Percentiles rank a stretch among this genome's conserved stretches.
Evolutionary conservation across 2,888 invertebrate genomes (phyloP).

Genomic region (Opisthograptis luteolata): DNA sequence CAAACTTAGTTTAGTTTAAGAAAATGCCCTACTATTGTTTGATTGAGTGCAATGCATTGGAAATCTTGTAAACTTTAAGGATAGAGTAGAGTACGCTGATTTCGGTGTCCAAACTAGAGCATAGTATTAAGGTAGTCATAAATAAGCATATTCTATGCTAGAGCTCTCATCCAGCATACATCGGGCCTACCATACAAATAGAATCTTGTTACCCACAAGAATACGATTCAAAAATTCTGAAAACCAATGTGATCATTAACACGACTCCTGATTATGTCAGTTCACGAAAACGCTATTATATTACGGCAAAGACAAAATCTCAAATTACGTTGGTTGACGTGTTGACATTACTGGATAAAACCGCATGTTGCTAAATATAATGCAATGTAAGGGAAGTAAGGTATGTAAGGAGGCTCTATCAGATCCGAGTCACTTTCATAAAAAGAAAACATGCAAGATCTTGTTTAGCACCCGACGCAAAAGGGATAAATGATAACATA

Average conservation of each 20-base stretch:
- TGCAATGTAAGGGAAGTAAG: conserved; percentile 33
- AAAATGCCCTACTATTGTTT: too few relatives aligned
- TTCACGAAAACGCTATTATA: conserved; percentile 30
- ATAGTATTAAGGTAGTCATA: too few relatives aligned
- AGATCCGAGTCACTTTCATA: too few relatives aligned
- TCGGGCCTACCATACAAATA: conserved; percentile 5
- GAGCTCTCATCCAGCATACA: conserved; percentile 30
- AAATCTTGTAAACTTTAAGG: too few relatives aligned
- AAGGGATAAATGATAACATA: too few relatives aligned
- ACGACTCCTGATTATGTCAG: conserved; percentile 30
- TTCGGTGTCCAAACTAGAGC: too few relatives aligned
- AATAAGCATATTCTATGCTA: too few relatives aligned
- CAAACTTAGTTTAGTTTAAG: too few relatives aligned
- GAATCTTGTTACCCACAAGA: background rate
- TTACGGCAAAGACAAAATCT: conserved; percentile 35
- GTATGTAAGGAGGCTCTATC: background rate
- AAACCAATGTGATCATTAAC: conserved; percentile 22
- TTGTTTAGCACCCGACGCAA: too few relatives aligned
- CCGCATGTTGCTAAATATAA: conserved; percentile 40
- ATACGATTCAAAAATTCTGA: conserved; percentile 11
- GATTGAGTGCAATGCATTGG: too few relatives aligned
- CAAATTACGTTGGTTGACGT: conserved; percentile 36
- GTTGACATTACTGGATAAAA: conserved; percentile 33
- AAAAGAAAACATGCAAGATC: too few relatives aligned
- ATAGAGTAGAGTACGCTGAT: too few relatives aligned